Percentiles rank a stretch among this genome's conserved stretches.
Evolutionary conservation across 2,113 vertebrate species (phyloP).

Genomic region (Cheilinus undulatus): DNA sequence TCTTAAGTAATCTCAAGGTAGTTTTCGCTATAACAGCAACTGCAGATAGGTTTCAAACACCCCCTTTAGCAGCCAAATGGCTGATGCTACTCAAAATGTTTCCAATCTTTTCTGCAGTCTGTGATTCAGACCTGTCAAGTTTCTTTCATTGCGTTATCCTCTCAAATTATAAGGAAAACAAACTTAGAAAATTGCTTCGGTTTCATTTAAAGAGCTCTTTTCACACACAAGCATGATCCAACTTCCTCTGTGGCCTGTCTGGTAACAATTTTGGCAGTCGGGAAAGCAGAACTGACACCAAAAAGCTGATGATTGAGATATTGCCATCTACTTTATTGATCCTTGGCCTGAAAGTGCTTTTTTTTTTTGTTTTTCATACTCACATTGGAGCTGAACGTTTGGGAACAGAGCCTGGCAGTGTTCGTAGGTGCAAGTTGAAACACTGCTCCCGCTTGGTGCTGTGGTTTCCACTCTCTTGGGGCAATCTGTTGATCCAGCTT

Average conservation of each 20-base stretch:
- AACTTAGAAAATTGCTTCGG: neutral
- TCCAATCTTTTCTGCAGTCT: no score
- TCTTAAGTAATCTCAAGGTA: no score
- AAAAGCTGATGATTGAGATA: neutral
- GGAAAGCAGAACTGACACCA: constrained; percentile 41
- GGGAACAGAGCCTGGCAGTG: constrained; percentile 5
- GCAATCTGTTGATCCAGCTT: constrained; percentile 32
- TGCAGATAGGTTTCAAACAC: no score
- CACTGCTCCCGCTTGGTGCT: neutral
- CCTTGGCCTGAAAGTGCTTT: neutral
- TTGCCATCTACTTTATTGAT: neutral
- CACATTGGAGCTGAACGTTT: neutral
- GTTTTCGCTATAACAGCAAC: no score
- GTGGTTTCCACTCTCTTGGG: neutral
- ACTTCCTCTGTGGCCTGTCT: constrained; percentile 12
- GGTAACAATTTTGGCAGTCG: neutral
- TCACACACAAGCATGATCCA: neutral
- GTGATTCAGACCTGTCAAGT: no score
- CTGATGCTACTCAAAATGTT: no score
- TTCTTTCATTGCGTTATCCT: no score
- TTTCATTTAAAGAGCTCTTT: neutral
- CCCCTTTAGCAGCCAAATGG: no score
- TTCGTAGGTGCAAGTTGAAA: constrained; percentile 16
- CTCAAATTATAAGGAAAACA: neutral
- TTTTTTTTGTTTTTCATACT: constrained; percentile 10